These are phyloP conservation scores for Toxotes jaculatrix DNA, from an alignment of 2,113 vertebrate species.

Conservation along the genomic window DNA sequence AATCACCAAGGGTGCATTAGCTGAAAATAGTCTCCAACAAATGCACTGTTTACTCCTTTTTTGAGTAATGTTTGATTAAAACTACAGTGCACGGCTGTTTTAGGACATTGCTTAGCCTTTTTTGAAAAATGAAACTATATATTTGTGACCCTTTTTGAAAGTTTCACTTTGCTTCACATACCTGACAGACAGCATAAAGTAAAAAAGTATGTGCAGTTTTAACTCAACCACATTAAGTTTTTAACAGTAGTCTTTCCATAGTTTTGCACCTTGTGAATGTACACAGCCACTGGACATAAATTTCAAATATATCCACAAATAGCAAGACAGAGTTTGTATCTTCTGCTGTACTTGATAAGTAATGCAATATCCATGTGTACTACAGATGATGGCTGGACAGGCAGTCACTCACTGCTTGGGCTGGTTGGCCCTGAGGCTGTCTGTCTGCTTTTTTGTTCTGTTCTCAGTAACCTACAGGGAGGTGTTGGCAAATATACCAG, in stretches of 20 bases:
- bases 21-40: background rate
- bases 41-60: background rate
- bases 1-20: background rate
- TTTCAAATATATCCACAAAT: background rate
- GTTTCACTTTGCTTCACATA: no score
- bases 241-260: background rate
- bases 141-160: background rate
- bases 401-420: constrained; percentile 38
- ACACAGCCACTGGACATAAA: background rate
- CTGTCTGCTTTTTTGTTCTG: constrained; percentile 46
- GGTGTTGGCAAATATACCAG: constrained; percentile 34
- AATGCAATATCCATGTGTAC: background rate
- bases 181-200: no score
- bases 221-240: background rate
- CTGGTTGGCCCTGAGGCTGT: constrained; percentile 24
- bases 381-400: constrained; percentile 39
- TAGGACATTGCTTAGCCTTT: background rate
- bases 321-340: constrained; percentile 2
- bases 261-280: background rate
- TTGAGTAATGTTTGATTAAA: background rate
- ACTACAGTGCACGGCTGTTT: background rate
- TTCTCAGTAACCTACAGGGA: constrained; percentile 56
- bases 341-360: background rate
- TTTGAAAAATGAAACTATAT: background rate
- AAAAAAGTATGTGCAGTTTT: no score